Evolutionary conservation across 2,113 vertebrate genomes (phyloP).

Genomic region (Chitala chitala): DNA sequence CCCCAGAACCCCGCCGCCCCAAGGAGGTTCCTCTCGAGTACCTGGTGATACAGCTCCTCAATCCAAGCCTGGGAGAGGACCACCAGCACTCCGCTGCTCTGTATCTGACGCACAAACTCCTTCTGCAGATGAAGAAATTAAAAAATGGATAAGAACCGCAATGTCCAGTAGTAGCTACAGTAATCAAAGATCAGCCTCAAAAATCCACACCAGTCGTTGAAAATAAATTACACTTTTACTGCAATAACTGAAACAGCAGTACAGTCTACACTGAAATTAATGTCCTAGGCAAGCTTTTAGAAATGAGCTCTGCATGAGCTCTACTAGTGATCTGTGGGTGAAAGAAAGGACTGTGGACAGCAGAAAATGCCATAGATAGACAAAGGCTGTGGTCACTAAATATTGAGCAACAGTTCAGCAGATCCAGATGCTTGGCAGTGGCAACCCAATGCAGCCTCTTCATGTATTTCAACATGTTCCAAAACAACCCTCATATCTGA

Average conservation of each 20-base stretch:
- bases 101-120: slow-evolving; percentile 87
- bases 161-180: background rate
- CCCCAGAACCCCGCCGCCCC: slow-evolving; percentile 89
- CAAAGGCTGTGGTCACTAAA: no score
- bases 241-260: background rate
- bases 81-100: slow-evolving; percentile 84
- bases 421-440: no score
- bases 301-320: no score
- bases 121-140: slow-evolving; percentile 63
- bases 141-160: background rate
- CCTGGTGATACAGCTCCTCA: slow-evolving; percentile 87
- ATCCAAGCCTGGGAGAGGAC: slow-evolving; percentile 92
- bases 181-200: background rate
- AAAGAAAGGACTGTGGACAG: no score
- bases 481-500: no score
- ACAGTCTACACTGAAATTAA: no score
- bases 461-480: no score
- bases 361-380: no score
- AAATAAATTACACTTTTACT: background rate
- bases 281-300: no score
- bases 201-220: background rate
- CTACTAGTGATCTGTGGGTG: no score
- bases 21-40: slow-evolving; percentile 86
- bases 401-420: no score
- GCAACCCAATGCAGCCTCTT: no score